These are phyloP conservation scores for Habrosyne pyritoides DNA, from an alignment of 2,888 invertebrate genomes.

Conservation along the genomic window DNA sequence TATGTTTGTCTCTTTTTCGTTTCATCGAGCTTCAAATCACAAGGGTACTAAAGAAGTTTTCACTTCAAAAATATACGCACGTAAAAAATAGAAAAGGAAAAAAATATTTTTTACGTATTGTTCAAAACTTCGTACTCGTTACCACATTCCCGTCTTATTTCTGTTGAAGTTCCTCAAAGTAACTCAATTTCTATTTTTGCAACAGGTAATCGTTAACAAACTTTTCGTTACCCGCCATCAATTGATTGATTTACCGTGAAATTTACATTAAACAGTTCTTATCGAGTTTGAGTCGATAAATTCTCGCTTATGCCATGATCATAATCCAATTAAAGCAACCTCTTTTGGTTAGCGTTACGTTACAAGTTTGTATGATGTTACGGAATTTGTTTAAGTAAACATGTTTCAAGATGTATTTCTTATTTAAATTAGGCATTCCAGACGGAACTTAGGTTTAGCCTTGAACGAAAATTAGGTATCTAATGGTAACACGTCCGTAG, in stretches of 20 bases:
- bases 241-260: constrained; percentile 4
- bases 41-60: too few relatives aligned
- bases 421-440: too few relatives aligned
- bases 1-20: too few relatives aligned
- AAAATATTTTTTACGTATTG: neutral
- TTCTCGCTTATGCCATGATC: neutral
- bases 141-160: neutral
- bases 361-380: neutral
- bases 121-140: too few relatives aligned
- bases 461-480: too few relatives aligned
- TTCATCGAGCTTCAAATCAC: too few relatives aligned
- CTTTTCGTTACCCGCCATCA: neutral
- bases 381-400: neutral
- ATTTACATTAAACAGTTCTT: neutral
- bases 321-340: neutral
- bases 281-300: neutral
- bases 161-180: neutral
- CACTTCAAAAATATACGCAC: too few relatives aligned
- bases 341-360: neutral
- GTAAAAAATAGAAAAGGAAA: too few relatives aligned
- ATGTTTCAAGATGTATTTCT: too few relatives aligned
- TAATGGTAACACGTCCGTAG: too few relatives aligned
- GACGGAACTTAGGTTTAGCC: too few relatives aligned
- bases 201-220: neutral
- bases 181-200: neutral